Evolutionary conservation across 2,888 invertebrate species (phyloP).

Genomic region (Mallateleia sp.): DNA sequence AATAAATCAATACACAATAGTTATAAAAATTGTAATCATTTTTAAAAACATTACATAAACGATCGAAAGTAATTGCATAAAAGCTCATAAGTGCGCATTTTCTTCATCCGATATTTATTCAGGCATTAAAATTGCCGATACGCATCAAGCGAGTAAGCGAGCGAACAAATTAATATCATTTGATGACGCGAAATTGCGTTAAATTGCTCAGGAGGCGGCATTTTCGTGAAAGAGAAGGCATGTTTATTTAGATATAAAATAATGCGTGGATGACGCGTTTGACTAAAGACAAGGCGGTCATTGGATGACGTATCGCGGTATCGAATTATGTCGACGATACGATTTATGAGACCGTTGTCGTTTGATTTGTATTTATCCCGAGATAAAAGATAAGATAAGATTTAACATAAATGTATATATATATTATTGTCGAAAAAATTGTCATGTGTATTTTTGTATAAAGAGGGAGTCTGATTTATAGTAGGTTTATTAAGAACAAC

Average conservation of each 20-base stretch:
- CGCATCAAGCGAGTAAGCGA: conserved; percentile 17
- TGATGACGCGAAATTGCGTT: conserved; percentile 44
- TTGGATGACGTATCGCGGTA: neutral
- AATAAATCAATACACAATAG: no score
- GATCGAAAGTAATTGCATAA: conserved; percentile 23
- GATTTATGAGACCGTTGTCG: neutral
- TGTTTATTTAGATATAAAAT: conserved; percentile 50
- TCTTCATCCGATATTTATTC: conserved; percentile 37
- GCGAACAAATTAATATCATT: conserved; percentile 48
- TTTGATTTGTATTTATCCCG: neutral
- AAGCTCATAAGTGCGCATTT: conserved; percentile 18
- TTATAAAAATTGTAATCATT: no score
- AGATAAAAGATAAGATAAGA: neutral
- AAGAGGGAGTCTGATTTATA: no score
- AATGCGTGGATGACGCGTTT: neutral
- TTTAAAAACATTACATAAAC: conserved; percentile 22
- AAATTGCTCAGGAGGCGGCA: conserved; percentile 36
- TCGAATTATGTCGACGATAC: conserved; percentile 9
- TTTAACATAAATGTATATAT: no score
- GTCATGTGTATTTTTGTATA: no score
- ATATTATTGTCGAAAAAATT: no score
- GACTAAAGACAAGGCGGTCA: conserved; percentile 13
- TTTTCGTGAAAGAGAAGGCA: conserved; percentile 2
- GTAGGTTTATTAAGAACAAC: no score
- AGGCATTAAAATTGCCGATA: conserved; percentile 50